Conservation (phyloP, 1,140 invertebrate species). For the Zaprionus camerounensis region DNA sequence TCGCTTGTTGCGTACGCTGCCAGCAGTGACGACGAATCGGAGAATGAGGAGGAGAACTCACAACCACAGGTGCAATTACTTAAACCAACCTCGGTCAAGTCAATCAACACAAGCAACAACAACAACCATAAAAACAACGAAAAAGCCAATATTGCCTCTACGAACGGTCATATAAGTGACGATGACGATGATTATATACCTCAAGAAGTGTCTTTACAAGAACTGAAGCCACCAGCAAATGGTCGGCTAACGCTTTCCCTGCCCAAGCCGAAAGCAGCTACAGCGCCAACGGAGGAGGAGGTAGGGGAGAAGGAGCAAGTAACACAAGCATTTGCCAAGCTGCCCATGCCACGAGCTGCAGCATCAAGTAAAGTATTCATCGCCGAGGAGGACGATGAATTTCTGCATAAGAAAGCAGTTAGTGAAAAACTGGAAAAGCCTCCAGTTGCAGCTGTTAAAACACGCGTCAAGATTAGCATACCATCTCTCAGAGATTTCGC, state of each 20-base stretch:
- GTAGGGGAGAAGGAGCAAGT: conserved; percentile 42
- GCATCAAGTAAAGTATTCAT: conserved; percentile 36
- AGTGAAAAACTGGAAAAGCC: conserved; percentile 54
- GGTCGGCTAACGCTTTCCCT: conserved; percentile 37
- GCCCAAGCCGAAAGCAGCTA: conserved; percentile 64
- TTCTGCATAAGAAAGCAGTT: conserved; percentile 86
- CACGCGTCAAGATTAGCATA: conserved; percentile 80
- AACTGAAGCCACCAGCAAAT: conserved; percentile 23
- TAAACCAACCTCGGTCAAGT: conserved; percentile 5
- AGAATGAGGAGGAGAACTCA: conserved; percentile 46
- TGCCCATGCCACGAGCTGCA: conserved; percentile 61
- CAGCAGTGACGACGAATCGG: conserved; percentile 77
- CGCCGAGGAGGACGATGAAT: conserved; percentile 86
- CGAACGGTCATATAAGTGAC: conserved; percentile 73
- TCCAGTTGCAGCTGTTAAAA: conserved; percentile 59
- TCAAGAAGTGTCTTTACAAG: conserved; percentile 59
- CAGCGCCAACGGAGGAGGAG: neutral
- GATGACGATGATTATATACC: conserved; percentile 74
- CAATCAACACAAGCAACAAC: neutral
- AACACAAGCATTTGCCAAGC: conserved; percentile 60
- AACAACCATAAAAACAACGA: neutral
- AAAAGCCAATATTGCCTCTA: neutral
- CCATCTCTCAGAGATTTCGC: conserved; percentile 85
- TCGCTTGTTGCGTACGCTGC: conserved; percentile 82
- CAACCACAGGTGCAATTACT: conserved; percentile 37